A percentile compares a stretch with the other conserved stretches of the same genome.
phyloP scores from a whole-genome alignment of 2,888 invertebrate genomes.

The Eilema griseolum region DNA sequence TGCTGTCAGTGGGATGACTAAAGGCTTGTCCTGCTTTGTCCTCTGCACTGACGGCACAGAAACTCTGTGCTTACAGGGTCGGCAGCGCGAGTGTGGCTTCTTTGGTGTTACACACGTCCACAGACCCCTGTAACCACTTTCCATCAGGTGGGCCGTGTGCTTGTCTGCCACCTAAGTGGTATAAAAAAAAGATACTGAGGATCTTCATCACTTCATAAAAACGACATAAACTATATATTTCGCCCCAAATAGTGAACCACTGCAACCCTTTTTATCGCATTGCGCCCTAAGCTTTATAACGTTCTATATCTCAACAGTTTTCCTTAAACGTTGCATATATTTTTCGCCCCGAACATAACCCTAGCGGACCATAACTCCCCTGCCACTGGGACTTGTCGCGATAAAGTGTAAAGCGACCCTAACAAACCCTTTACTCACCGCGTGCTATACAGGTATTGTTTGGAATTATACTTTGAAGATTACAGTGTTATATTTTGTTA shows the following conservation, averaged over 20 bases:
- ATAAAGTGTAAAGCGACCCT: constrained; percentile 11
- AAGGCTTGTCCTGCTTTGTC: too few relatives aligned
- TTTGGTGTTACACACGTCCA: too few relatives aligned
- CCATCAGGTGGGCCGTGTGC: too few relatives aligned
- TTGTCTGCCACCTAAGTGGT: too few relatives aligned
- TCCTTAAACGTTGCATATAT: constrained; percentile 5
- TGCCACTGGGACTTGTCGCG: constrained; percentile 10
- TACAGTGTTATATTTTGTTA: constrained; percentile 14
- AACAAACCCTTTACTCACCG: constrained; percentile 16
- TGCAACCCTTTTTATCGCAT: constrained; percentile 1
- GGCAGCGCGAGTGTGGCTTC: too few relatives aligned
- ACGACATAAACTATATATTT: not conserved
- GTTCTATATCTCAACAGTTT: not conserved
- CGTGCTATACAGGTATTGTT: constrained; percentile 37
- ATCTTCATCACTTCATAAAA: too few relatives aligned
- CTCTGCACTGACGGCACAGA: too few relatives aligned
- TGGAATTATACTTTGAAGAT: constrained; percentile 31
- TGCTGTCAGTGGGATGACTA: too few relatives aligned
- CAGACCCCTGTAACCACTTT: too few relatives aligned
- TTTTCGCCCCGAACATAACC: constrained; percentile 15
- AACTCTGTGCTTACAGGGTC: too few relatives aligned
- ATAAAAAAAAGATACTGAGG: too few relatives aligned
- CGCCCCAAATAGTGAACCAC: not conserved
- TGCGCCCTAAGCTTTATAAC: not conserved
- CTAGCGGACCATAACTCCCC: constrained; percentile 12